A percentile compares a stretch with the other conserved stretches of the same genome.
Conservation (phyloP, 2,888 invertebrate species). For the Drosophila colorata region DNA sequence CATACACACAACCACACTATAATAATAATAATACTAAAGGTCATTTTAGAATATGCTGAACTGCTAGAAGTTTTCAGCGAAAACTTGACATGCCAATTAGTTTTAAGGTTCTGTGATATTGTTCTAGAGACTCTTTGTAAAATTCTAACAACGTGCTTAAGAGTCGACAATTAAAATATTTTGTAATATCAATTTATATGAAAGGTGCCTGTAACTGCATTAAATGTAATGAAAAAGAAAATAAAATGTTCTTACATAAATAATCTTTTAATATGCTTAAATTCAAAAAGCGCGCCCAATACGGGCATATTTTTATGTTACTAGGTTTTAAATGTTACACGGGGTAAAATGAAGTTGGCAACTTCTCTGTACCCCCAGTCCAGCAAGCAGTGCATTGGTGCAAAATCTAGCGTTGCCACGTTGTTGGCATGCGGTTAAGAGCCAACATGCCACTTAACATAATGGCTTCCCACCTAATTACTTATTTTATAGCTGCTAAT, state of each 20-base stretch:
- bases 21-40: slow-evolving; percentile 49
- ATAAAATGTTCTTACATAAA: neutral
- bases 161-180: slow-evolving; percentile 43
- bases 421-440: neutral
- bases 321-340: neutral
- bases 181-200: slow-evolving; percentile 26
- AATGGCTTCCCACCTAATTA: neutral
- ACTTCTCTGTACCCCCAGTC: neutral
- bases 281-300: neutral
- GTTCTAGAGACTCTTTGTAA: slow-evolving; percentile 64
- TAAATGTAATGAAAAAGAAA: slow-evolving; percentile 8
- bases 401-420: neutral
- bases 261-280: neutral
- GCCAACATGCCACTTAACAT: neutral
- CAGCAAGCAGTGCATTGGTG: too few relatives aligned
- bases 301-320: too few relatives aligned
- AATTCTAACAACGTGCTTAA: slow-evolving; percentile 44
- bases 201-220: slow-evolving; percentile 13
- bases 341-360: neutral
- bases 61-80: slow-evolving; percentile 20
- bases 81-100: slow-evolving; percentile 68
- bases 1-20: slow-evolving; percentile 30
- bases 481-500: neutral
- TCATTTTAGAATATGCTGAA: slow-evolving; percentile 40
- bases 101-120: slow-evolving; percentile 75